A percentile compares a stretch with the other conserved stretches of the same genome.
Conservation (phyloP, 2,888 invertebrate genomes). For the Luffia ferchaultella region DNA sequence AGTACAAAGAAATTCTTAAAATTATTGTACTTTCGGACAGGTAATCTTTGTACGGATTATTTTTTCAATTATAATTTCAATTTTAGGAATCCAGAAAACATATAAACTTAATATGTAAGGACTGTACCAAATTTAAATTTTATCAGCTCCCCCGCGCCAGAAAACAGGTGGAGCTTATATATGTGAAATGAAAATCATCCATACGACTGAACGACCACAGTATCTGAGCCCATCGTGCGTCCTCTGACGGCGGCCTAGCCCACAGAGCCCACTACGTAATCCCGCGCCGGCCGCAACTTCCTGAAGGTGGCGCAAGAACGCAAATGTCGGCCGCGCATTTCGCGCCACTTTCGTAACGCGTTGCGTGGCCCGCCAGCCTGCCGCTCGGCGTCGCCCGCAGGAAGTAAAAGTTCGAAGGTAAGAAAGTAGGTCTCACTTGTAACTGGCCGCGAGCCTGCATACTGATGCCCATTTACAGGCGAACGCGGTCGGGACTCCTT, state of each 20-base stretch:
- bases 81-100: too few species aligned
- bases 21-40: too few species aligned
- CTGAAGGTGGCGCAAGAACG: conserved; percentile 62
- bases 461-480: conserved; percentile 36
- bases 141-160: too few species aligned
- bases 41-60: too few species aligned
- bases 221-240: too few species aligned
- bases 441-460: conserved; percentile 63
- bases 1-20: too few species aligned
- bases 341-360: conserved; percentile 65
- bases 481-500: conserved; percentile 6
- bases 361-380: conserved; percentile 60
- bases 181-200: too few species aligned
- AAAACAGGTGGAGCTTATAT: too few species aligned
- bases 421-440: conserved; percentile 64
- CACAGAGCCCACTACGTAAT: conserved; percentile 46
- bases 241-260: conserved; percentile 9
- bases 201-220: too few species aligned
- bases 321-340: conserved; percentile 65
- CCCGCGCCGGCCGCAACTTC: conserved; percentile 58
- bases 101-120: too few species aligned
- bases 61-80: too few species aligned
- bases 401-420: conserved; percentile 68
- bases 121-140: too few species aligned
- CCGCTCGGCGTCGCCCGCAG: conserved; percentile 26